phyloP scores from a whole-genome alignment of 2,888 invertebrate species.

The Tethea ocularis region DNA sequence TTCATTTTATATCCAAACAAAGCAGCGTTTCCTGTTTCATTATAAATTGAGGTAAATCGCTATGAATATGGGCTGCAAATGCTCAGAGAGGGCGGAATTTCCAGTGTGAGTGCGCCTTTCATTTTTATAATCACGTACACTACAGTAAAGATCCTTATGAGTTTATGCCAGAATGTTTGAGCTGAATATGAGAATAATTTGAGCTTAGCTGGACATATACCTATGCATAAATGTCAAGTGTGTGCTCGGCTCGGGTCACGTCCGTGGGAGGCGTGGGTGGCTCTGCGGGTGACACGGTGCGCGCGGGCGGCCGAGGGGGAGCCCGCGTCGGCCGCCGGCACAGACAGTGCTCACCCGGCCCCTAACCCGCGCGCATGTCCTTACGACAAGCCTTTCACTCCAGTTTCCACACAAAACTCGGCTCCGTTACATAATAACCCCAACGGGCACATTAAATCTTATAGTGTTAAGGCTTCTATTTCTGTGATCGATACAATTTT shows the following conservation, averaged over 20 bases:
- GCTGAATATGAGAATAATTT: slow-evolving; percentile 38
- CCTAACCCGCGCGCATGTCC: slow-evolving; percentile 74
- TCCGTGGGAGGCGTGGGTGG: slow-evolving; percentile 24
- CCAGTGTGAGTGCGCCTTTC: background rate
- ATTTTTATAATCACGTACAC: background rate
- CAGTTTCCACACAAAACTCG: slow-evolving; percentile 64
- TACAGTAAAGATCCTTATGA: slow-evolving; percentile 1
- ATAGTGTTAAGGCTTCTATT: slow-evolving; percentile 78
- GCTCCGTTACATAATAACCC: slow-evolving; percentile 77
- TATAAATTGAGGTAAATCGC: background rate
- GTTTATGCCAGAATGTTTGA: slow-evolving; percentile 20
- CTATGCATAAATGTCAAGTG: slow-evolving; percentile 49
- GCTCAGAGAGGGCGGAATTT: background rate
- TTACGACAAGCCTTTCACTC: slow-evolving; percentile 55
- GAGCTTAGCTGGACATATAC: slow-evolving; percentile 41
- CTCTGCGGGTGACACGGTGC: slow-evolving; percentile 23
- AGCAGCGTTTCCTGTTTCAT: slow-evolving; percentile 1
- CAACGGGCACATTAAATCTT: slow-evolving; percentile 60
- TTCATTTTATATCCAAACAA: background rate
- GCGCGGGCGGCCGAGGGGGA: slow-evolving; percentile 38
- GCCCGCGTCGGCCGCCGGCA: slow-evolving; percentile 39
- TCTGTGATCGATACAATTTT: slow-evolving; percentile 79
- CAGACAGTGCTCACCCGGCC: slow-evolving; percentile 77
- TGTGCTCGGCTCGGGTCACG: slow-evolving; percentile 28
- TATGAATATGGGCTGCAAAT: background rate